These are phyloP conservation scores for Glaucidium brasilianum DNA, from an alignment of 2,113 vertebrate species.

Conservation along the genomic window DNA sequence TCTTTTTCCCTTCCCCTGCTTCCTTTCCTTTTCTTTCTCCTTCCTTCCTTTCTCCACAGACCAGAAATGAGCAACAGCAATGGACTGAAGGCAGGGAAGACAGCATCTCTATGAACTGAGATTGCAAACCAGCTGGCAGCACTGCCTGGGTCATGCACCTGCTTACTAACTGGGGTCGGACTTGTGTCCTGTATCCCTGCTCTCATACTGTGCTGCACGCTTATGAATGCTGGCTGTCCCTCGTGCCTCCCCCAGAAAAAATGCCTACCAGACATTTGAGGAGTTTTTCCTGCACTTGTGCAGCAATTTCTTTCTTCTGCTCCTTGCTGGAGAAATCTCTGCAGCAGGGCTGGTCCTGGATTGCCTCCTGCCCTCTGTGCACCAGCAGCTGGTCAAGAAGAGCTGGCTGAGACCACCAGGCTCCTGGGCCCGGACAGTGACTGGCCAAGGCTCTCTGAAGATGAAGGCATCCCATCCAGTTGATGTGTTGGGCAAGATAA, in stretches of 20 bases:
- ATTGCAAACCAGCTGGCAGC: background rate
- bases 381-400: background rate
- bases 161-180: background rate
- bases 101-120: background rate
- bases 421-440: background rate
- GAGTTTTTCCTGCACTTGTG: background rate
- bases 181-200: background rate
- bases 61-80: background rate
- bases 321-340: background rate
- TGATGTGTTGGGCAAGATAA: background rate
- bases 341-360: background rate
- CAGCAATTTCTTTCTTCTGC: background rate
- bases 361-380: background rate
- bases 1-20: background rate
- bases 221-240: background rate
- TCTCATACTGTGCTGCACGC: rapidly evolving
- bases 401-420: background rate
- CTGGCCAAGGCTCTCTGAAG: background rate
- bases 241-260: rapidly evolving
- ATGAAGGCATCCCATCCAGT: background rate
- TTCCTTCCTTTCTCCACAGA: background rate
- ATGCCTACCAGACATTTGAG: background rate
- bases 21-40: too few species aligned
- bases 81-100: background rate
- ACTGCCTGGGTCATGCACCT: background rate